A percentile compares a stretch with the other conserved stretches of the same genome.
phyloP scores from a whole-genome alignment of 30 jellyfish, hydroid and myxozoan species.

The Euphysa ruthae region DNA sequence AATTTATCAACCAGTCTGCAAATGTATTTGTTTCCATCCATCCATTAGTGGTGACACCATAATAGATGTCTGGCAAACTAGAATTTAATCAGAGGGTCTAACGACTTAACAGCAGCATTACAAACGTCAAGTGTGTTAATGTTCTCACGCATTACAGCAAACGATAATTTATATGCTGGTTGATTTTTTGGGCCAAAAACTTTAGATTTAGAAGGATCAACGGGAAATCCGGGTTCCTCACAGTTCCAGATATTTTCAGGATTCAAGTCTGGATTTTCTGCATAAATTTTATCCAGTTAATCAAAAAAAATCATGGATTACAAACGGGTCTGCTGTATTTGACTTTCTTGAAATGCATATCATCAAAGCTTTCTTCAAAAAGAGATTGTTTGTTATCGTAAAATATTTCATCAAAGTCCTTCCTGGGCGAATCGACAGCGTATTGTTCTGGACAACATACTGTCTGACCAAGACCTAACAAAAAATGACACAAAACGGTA shows the following conservation, averaged over 20 bases:
- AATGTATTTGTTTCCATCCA: slow-evolving; percentile 30
- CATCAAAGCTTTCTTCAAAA: slow-evolving; percentile 4
- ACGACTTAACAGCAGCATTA: slow-evolving; percentile 49
- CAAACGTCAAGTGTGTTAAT: slow-evolving; percentile 22
- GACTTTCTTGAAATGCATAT: slow-evolving; percentile 15
- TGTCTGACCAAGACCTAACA: no score
- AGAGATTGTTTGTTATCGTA: background rate
- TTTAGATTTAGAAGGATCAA: background rate
- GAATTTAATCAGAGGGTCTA: slow-evolving; percentile 11
- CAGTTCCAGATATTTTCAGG: slow-evolving; percentile 16
- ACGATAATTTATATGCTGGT: slow-evolving; percentile 21
- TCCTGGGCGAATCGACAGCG: no score
- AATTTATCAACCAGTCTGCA: slow-evolving; percentile 43
- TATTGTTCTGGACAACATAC: no score
- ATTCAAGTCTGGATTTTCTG: background rate
- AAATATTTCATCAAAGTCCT: no score
- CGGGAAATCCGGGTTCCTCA: slow-evolving; percentile 19
- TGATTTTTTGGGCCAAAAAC: slow-evolving; percentile 10
- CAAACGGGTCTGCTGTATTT: slow-evolving; percentile 15
- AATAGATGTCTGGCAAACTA: slow-evolving; percentile 17
- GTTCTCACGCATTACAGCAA: slow-evolving; percentile 25
- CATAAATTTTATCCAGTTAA: background rate
- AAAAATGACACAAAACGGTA: no score
- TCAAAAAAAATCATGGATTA: slow-evolving; percentile 1
- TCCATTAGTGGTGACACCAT: slow-evolving; percentile 37